These are phyloP conservation scores for Venustaconcha ellipsiformis DNA, from an alignment of 1,140 invertebrate genomes.

Conservation along the genomic window DNA sequence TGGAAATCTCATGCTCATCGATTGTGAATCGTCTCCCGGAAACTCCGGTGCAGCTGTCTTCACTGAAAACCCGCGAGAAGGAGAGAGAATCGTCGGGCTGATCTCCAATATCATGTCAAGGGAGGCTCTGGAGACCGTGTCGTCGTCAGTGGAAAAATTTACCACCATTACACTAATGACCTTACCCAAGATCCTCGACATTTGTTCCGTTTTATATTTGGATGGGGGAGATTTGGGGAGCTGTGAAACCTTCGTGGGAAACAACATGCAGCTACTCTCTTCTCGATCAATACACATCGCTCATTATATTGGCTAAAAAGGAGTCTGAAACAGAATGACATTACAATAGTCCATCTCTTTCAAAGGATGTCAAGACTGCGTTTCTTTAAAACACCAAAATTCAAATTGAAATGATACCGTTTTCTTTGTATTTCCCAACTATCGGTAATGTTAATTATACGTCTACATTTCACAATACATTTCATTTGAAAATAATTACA, in stretches of 20 bases:
- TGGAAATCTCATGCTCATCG: slow-evolving; percentile 45
- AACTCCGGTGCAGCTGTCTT: slow-evolving; percentile 54
- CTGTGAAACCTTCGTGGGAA: slow-evolving; percentile 15
- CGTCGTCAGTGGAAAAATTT: slow-evolving; percentile 12
- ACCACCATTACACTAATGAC: slow-evolving; percentile 48
- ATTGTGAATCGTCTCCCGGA: slow-evolving; percentile 48
- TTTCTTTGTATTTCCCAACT: no score
- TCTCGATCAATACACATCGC: no score
- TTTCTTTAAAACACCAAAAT: no score
- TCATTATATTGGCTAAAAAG: no score
- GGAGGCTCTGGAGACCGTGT: slow-evolving; percentile 5
- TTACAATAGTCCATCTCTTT: no score
- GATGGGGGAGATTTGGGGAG: slow-evolving; percentile 39
- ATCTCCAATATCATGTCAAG: slow-evolving; percentile 43
- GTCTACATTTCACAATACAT: no score
- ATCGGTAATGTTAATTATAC: no score
- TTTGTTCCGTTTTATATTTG: slow-evolving; percentile 45
- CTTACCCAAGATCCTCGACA: slow-evolving; percentile 47
- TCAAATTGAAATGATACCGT: no score
- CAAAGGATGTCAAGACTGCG: no score
- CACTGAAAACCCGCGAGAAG: slow-evolving; percentile 36
- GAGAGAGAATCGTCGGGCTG: slow-evolving; percentile 46
- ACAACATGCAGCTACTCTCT: no score
- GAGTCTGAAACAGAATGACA: no score
- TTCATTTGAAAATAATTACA: no score